These are phyloP conservation scores for Bufo gargarizans DNA, from an alignment of 2,113 vertebrate genomes.

Conservation along the genomic window DNA sequence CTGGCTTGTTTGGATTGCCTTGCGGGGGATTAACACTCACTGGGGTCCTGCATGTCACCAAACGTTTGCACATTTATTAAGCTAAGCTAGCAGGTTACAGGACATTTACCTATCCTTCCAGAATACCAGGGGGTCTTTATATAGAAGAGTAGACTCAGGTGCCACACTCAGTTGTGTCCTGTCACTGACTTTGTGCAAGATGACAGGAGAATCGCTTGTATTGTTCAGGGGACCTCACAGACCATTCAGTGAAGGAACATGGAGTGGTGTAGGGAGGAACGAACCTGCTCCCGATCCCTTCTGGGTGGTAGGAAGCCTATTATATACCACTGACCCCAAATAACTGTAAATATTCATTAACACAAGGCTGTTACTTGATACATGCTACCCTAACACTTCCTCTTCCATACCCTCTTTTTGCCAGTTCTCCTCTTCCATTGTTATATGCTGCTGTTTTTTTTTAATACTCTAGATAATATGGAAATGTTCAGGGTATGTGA, in stretches of 20 bases:
- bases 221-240: background rate
- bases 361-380: background rate
- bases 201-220: background rate
- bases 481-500: background rate
- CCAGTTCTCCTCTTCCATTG: too few relatives aligned
- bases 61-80: background rate
- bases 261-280: background rate
- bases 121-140: background rate
- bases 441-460: too few relatives aligned
- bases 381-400: too few relatives aligned
- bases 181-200: background rate
- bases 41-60: background rate
- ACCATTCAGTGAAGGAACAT: too few relatives aligned
- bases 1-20: conserved; percentile 6
- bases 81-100: background rate
- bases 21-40: background rate
- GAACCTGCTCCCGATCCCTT: background rate
- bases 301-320: background rate
- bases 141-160: background rate
- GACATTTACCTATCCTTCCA: background rate
- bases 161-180: background rate
- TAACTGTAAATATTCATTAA: background rate
- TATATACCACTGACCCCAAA: background rate
- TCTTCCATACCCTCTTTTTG: too few relatives aligned
- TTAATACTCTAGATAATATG: too few relatives aligned